Conservation (phyloP, 1,140 invertebrate species). For the Ceratosolen solmsi region DNA sequence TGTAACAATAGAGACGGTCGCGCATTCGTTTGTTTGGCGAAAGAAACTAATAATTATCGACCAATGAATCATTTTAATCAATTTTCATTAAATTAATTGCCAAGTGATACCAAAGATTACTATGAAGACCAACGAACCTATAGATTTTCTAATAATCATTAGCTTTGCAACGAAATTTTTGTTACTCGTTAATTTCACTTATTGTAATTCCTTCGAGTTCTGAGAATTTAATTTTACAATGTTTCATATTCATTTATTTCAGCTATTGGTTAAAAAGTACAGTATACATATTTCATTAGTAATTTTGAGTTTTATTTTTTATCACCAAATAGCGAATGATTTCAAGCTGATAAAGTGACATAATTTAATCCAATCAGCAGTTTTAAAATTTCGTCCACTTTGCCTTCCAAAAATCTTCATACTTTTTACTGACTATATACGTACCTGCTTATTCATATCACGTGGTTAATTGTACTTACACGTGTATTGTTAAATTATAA, state of each 20-base stretch:
- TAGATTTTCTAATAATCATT: conserved; percentile 33
- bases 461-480: conserved; percentile 44
- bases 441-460: conserved; percentile 48
- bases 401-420: conserved; percentile 64
- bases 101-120: conserved; percentile 40
- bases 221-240: neutral
- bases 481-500: conserved; percentile 45
- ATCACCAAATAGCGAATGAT: conserved; percentile 57
- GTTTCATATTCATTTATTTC: neutral
- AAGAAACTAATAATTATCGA: conserved; percentile 35
- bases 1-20: conserved; percentile 45
- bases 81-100: conserved; percentile 44
- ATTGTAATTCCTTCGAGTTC: neutral
- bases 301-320: conserved; percentile 4
- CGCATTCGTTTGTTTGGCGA: conserved; percentile 49
- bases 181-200: neutral
- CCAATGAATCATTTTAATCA: conserved; percentile 27
- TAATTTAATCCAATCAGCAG: conserved; percentile 51
- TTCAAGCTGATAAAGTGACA: conserved; percentile 49
- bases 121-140: conserved; percentile 46
- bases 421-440: conserved; percentile 55
- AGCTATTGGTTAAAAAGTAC: neutral
- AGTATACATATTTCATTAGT: neutral
- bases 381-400: conserved; percentile 63
- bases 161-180: conserved; percentile 47